phyloP scores from a whole-genome alignment of 2,888 invertebrate species.

The Watsonalla cultraria region DNA sequence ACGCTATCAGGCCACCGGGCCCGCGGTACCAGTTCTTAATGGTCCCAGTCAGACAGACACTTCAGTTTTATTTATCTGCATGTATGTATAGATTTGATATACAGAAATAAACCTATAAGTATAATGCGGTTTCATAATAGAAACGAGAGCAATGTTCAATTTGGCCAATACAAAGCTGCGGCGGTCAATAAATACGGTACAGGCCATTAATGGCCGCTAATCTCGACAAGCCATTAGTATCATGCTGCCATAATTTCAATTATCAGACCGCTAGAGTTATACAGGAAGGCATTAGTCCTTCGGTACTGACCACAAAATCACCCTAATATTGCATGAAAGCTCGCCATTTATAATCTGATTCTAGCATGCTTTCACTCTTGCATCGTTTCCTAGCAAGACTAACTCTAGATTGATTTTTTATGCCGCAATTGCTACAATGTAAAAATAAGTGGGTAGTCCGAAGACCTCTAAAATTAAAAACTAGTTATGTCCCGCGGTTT shows the following conservation, averaged over 20 bases:
- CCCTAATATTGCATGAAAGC: conserved; percentile 14
- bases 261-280: background rate
- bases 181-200: background rate
- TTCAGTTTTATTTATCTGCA: no score
- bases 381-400: background rate
- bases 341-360: conserved; percentile 12
- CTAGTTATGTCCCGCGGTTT: no score
- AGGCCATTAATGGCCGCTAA: background rate
- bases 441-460: no score
- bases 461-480: no score
- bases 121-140: no score
- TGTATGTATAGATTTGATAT: no score
- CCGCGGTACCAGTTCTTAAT: no score
- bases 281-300: conserved; percentile 24
- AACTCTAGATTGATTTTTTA: background rate
- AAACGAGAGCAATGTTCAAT: background rate
- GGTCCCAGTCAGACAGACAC: no score
- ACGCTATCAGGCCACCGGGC: no score
- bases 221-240: no score
- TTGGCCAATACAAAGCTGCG: background rate
- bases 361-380: conserved; percentile 12
- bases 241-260: background rate
- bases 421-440: background rate
- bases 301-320: conserved; percentile 18
- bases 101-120: no score